Evolutionary conservation across 2,888 invertebrate species (phyloP).

Genomic region (Chrysotoxum bicinctum): DNA sequence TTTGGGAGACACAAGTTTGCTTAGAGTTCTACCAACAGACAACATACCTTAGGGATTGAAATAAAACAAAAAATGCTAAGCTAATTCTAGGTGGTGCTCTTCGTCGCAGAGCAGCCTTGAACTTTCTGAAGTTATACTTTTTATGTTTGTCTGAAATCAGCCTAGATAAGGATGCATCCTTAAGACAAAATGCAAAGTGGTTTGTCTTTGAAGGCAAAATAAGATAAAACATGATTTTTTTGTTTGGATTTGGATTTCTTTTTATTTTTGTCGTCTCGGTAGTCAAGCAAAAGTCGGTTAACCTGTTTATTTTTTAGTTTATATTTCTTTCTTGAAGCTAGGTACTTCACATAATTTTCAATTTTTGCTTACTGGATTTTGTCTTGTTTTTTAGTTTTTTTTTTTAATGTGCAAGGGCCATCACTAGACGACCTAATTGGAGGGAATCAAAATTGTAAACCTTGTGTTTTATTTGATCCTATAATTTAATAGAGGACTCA

Average conservation of each 20-base stretch:
- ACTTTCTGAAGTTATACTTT: slow-evolving; percentile 1
- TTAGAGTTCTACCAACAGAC: not conserved
- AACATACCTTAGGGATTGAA: not conserved
- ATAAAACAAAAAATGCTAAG: not conserved
- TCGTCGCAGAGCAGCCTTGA: slow-evolving; percentile 13
- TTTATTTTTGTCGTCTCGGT: not conserved
- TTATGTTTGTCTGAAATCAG: slow-evolving; percentile 7
- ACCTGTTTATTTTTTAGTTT: not conserved
- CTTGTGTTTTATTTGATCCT: not conserved
- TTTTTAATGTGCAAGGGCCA: not conserved
- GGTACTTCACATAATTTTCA: slow-evolving; percentile 2
- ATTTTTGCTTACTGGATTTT: slow-evolving; percentile 18
- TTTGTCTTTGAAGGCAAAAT: not conserved
- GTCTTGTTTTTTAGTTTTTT: not conserved
- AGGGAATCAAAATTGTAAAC: slow-evolving; percentile 24
- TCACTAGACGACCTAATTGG: slow-evolving; percentile 51
- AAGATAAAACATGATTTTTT: not conserved
- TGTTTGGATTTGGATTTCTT: not conserved
- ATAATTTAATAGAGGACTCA: slow-evolving; percentile 27
- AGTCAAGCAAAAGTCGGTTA: not conserved
- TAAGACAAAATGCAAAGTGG: slow-evolving; percentile 47
- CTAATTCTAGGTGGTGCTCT: not conserved
- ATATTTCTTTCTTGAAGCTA: not conserved
- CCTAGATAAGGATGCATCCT: slow-evolving; percentile 54
- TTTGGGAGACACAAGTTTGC: not conserved